These are phyloP conservation scores for Aspidoscelis tigris DNA, from an alignment of 2,113 vertebrate species.

Conservation along the genomic window DNA sequence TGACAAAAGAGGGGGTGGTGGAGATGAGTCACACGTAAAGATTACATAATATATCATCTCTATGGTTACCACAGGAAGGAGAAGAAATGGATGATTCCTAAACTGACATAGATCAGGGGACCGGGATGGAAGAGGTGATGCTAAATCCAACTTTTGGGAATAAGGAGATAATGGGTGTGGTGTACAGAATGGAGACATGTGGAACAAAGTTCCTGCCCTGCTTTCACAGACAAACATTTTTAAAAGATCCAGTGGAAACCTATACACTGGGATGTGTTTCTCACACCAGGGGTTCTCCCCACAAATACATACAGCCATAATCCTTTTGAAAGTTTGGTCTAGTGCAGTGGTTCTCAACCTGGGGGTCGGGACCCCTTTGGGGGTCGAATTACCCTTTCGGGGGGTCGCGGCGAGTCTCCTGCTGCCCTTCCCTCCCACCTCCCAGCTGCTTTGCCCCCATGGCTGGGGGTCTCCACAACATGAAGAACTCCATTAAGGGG, in stretches of 20 bases:
- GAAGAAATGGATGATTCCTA: slow-evolving; percentile 23
- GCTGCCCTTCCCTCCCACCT: too few species aligned
- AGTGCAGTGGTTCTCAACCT: too few species aligned
- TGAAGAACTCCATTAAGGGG: too few species aligned
- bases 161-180: not conserved
- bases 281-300: not conserved
- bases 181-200: not conserved
- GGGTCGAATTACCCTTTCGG: too few species aligned
- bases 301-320: not conserved
- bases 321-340: too few species aligned
- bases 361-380: too few species aligned
- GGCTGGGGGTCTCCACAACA: too few species aligned
- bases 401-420: too few species aligned
- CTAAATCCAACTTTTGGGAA: not conserved
- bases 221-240: not conserved
- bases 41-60: slow-evolving; percentile 31
- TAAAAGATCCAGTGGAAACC: not conserved
- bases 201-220: not conserved
- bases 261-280: not conserved
- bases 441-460: too few species aligned
- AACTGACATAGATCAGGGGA: slow-evolving; percentile 26
- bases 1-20: slow-evolving; percentile 9
- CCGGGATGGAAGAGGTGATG: not conserved
- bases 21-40: slow-evolving; percentile 32
- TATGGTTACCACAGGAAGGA: slow-evolving; percentile 27